Evolutionary conservation across 2,113 vertebrate genomes (phyloP), one percentile per base, ranked within the genome.

Genomic region (Rhinolophus sinicus): DNA sequence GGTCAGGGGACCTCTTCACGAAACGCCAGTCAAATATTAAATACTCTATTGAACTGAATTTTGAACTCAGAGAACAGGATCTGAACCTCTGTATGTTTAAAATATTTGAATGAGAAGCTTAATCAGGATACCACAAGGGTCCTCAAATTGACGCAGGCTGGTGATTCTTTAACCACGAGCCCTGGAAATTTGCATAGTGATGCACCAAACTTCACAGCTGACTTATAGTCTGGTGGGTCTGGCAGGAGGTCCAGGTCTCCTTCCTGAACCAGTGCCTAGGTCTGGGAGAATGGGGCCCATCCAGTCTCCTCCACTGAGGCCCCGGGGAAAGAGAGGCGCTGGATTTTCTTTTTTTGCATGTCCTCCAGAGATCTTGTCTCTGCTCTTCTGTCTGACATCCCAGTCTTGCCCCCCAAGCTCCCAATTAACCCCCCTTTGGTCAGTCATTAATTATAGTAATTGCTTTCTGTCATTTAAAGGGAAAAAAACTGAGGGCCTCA

Each of bases 281-380:
- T n/a, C n/a, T 28, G 22, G 13, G 10, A 54, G 5, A 24, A n/a
- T 12, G 0, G 1, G 50, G n/a, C 2, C 35, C 7, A 8, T 65
- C 67, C 58, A 2, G 1, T 5, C n/a, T 26, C 33, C 26, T 21
- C 35, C 21, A n/a, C 14, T 7, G 26, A 65, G 56, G 56, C 62
- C 35, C 0, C 0, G 3, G 40, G 50, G 52, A 44, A 72, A 30
- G 75, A 38, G 54, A 47, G 28, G 54, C n/a, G 10, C 70, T 47
- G n/a, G 73, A 10, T 35, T 3, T 52, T 50, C 54, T 70, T 16
- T 80, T 65, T 10, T 8, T 21, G 6, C 22, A 14, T 47, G 54
- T 56, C 40, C 40, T 58, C 85, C 4, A 3, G 15, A 56, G 80
- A 60, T 64, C 28, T 38, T 26, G 30, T 22, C 26, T 73, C 0